Base-by-base conservation (phyloP, 2,888 invertebrate species). In the Linnaemya tessellans region DNA sequence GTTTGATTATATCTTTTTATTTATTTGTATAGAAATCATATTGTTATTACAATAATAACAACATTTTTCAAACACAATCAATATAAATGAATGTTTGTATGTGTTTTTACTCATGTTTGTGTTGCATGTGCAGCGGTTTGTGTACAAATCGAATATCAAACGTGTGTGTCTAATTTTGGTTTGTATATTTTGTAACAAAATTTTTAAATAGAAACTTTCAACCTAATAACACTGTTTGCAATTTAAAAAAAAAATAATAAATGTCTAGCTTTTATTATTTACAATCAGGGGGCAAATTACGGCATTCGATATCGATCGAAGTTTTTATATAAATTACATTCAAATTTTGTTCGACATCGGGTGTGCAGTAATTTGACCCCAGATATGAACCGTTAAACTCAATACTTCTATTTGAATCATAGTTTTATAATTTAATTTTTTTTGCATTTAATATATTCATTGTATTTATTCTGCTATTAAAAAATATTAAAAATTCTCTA, bases 21-120 rank as follows among this genome's bases (percentile, higher is more conserved):
- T 75, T 75, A 75, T 75, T 75, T 65, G 15, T 0, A 60, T 1
- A 73, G 62, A 77, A 64, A 77, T 82, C 75, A 82, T 64, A 82
- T 70, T 82, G 81, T 77, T 82, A 82, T 82, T 82, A 65, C 65
- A 67, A 74, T 74, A 77, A 70, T 56, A 73, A 68, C 30, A 83
- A 67, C 65, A 83, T 78, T 68, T 78, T 68, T 68, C 46, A 60
- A 30, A 25, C 41, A 51, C 18, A 22, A 35, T 22, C 74, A 58
- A 20, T 58, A 58, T 20, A 4, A 3, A 58, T 58, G 18, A 10
- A 62, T 62, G 41, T 20, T 5, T 0, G 62, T 51, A n/a, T 13
- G 41, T 30, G 10, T 41, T 38, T n/a, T n/a, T 68, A 38, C 15
- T 15, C 68, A 51, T 30, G 11, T 46, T 43, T 18, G 35, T 49